Evolutionary conservation across 2,113 vertebrate species (phyloP), one percentile per base, ranked within the genome.

Genomic region (Anoplopoma fimbria): DNA sequence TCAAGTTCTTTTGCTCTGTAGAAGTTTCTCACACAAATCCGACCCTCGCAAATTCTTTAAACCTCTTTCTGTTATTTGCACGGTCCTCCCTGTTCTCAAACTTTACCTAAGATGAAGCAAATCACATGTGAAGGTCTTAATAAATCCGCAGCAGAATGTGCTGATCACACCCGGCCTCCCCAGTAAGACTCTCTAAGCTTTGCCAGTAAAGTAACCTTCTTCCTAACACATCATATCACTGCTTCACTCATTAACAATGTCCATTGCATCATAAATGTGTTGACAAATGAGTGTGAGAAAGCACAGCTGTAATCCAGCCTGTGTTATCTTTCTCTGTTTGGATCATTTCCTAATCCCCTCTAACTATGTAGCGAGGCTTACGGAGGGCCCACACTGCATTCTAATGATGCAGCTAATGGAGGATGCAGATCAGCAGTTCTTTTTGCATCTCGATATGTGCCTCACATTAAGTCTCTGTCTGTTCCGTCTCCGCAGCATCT

Each of bases 401-500:
- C 29, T 76, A 82, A 90, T 70, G 68, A 61, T 69, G 57, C 72
- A 2, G 75, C 75, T 87, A 91, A 83, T 88, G 79, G 90, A 83
- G 49, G 62, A 27, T 49, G 33, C 29, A 58, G 64, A 74, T 79
- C 58, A 49, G 15, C 33, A 4, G 27, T n/a, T 83, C 71, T 45
- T 61, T 55, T 40, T 42, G 17, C 71, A n/a, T 65, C 12, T 85
- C 14, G 23, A 4, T 40, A 31, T 51, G 61, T 13, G 34, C 14
- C 34, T 69, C 29, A 15, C 57, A 17, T 27, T 23, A 63, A 65
- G 70, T 49, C 64, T 81, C 7, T 68, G 9, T 33, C n/a, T 62
- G 8, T 40, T 75, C 67, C 71, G 13, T 95, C 4, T 95, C 93
- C 81, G 42, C 95, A 99, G 98, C 98, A 4, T 99, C 98, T 91